Percentiles rank a stretch among this genome's conserved stretches.
These are phyloP conservation scores for Oreochromis spilurus DNA, from an alignment of 2,113 vertebrate genomes.

Conservation along the genomic window DNA sequence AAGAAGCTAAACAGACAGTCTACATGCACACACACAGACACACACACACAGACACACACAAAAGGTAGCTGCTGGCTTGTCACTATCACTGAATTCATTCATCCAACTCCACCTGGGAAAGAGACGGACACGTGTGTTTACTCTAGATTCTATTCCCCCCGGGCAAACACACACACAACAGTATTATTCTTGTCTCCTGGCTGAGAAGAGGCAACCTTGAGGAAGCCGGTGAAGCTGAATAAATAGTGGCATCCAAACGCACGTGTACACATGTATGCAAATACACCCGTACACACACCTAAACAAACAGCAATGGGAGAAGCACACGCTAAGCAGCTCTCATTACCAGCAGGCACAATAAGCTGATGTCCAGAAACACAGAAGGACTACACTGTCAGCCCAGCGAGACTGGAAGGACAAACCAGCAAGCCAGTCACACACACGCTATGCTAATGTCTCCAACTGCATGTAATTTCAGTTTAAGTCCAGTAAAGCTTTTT, in stretches of 20 bases:
- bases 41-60: constrained; percentile 1
- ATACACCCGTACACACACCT: constrained; percentile 31
- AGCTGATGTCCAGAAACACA: constrained; percentile 6
- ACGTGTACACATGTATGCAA: constrained; percentile 37
- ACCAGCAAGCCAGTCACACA: not conserved
- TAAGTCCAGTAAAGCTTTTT: not conserved
- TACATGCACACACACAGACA: not conserved
- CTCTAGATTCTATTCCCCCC: constrained; percentile 60
- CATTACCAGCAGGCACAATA: constrained; percentile 53
- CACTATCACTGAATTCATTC: constrained; percentile 48
- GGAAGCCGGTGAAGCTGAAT: constrained; percentile 49
- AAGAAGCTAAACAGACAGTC: not conserved
- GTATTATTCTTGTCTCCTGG: constrained; percentile 37
- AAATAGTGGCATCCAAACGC: constrained; percentile 38
- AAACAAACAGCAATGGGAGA: constrained; percentile 57
- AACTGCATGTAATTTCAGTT: not conserved
- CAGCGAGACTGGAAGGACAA: not conserved
- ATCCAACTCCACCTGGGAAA: constrained; percentile 59
- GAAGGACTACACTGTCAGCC: not conserved
- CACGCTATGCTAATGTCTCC: not conserved
- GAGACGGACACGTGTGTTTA: constrained; percentile 50
- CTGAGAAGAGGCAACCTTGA: constrained; percentile 44
- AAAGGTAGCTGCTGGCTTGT: not conserved
- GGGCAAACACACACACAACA: constrained; percentile 1
- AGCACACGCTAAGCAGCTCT: constrained; percentile 51